Evolutionary conservation across 2,888 invertebrate genomes (phyloP).

Genomic region (Byasa hedistus): DNA sequence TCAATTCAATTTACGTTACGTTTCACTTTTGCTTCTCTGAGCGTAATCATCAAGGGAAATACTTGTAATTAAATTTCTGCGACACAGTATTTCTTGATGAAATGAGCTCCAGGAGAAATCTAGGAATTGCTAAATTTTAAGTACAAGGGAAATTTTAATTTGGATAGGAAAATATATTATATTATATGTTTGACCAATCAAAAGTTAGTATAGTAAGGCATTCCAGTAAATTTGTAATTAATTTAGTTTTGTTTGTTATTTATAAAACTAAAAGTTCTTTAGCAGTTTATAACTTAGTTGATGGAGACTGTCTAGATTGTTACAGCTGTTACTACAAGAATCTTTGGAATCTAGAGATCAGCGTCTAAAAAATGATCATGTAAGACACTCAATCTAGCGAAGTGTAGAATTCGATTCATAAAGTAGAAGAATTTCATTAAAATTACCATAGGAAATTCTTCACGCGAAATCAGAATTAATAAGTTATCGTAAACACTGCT

Average conservation of each 20-base stretch:
- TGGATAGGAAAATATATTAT: background rate
- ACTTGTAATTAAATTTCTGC: slow-evolving; percentile 8
- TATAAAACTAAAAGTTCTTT: background rate
- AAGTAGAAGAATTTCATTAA: too few relatives aligned
- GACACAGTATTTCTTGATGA: slow-evolving; percentile 10
- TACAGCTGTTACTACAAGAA: too few relatives aligned
- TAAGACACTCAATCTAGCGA: too few relatives aligned
- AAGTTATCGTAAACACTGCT: too few relatives aligned
- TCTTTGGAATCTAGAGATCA: too few relatives aligned
- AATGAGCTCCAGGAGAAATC: slow-evolving; percentile 6
- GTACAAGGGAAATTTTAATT: slow-evolving; percentile 8
- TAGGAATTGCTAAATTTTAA: background rate
- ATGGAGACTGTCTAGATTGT: too few relatives aligned
- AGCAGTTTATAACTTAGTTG: too few relatives aligned
- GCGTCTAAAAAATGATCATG: too few relatives aligned
- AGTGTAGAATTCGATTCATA: too few relatives aligned
- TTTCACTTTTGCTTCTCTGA: slow-evolving; percentile 1
- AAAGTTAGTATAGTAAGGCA: background rate
- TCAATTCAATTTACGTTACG: slow-evolving; percentile 2
- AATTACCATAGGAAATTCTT: too few relatives aligned
- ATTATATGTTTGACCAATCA: background rate
- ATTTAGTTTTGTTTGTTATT: background rate
- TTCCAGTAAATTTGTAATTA: background rate
- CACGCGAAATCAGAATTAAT: too few relatives aligned
- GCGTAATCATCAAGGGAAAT: slow-evolving; percentile 16